Conservation (phyloP, 2,888 invertebrate genomes). For the Cistogaster globosa region DNA sequence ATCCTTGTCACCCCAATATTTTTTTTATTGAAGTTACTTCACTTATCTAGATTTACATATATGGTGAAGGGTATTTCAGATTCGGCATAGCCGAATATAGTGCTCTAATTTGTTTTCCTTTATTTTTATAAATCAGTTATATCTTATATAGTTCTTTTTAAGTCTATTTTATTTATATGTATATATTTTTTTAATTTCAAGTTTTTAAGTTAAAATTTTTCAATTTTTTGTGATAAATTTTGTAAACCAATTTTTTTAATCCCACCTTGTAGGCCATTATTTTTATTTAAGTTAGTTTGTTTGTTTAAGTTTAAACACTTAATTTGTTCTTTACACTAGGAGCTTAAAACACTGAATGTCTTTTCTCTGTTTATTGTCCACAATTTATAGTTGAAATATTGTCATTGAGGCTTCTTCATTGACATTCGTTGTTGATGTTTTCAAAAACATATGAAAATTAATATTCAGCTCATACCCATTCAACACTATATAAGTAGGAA, state of each 20-base stretch:
- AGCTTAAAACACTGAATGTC: slow-evolving; percentile 78
- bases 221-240: slow-evolving; percentile 1
- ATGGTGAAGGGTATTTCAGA: too few relatives aligned
- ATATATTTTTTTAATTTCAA: neutral
- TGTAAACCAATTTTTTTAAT: neutral
- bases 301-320: slow-evolving; percentile 61
- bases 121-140: too few relatives aligned
- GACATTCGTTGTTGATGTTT: slow-evolving; percentile 75
- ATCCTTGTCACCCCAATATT: too few relatives aligned
- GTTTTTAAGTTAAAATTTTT: neutral
- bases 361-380: slow-evolving; percentile 67
- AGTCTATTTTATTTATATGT: too few relatives aligned
- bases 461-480: slow-evolving; percentile 60
- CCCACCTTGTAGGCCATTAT: slow-evolving; percentile 78
- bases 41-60: too few relatives aligned
- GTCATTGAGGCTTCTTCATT: slow-evolving; percentile 80
- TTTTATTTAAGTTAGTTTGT: slow-evolving; percentile 38
- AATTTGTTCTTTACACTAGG: slow-evolving; percentile 72
- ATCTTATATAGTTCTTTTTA: too few relatives aligned
- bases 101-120: too few relatives aligned
- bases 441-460: slow-evolving; percentile 38
- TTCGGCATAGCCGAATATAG: too few relatives aligned
- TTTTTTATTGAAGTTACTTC: too few relatives aligned
- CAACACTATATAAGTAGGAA: slow-evolving; percentile 7
- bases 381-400: slow-evolving; percentile 77